Evolutionary conservation across 2,797 vertebrate species (phyloP).

Genomic region (Macroramphosus scolopax): DNA sequence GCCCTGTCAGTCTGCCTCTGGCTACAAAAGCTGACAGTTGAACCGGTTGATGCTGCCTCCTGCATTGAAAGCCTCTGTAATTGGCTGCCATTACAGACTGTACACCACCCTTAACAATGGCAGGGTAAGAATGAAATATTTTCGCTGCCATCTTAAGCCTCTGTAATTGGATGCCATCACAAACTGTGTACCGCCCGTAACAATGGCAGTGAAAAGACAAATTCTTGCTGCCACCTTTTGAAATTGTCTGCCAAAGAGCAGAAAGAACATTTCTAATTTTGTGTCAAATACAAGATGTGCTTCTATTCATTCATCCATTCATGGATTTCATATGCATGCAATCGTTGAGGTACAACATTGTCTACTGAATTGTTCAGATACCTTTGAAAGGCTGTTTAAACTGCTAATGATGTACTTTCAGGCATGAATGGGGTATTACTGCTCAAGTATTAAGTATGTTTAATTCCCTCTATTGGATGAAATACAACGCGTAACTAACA

Average conservation of each 20-base stretch:
- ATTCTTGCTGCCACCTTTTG: too few relatives aligned
- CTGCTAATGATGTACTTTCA: too few relatives aligned
- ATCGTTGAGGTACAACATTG: constrained; percentile 5
- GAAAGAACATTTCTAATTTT: constrained; percentile 19
- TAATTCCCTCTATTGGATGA: constrained; percentile 55
- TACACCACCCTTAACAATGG: constrained; percentile 44
- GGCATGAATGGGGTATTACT: constrained; percentile 14
- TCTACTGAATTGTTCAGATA: constrained; percentile 8
- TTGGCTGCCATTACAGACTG: constrained; percentile 68
- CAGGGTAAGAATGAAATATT: constrained; percentile 21
- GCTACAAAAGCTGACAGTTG: constrained; percentile 61
- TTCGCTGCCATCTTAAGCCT: constrained; percentile 5
- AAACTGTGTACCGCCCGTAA: background rate
- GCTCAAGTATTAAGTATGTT: constrained; percentile 31
- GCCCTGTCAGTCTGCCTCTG: constrained; percentile 39
- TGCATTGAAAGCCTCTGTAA: constrained; percentile 68
- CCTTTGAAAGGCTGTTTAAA: constrained; percentile 2
- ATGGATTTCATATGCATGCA: constrained; percentile 28
- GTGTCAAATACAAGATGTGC: too few relatives aligned
- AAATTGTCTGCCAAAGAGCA: constrained; percentile 23
- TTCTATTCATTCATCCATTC: too few relatives aligned
- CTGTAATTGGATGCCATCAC: background rate
- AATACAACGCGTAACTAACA: constrained; percentile 56
- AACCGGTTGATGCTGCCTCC: constrained; percentile 60
- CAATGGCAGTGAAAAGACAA: too few relatives aligned